Conservation (phyloP, 2,888 invertebrate species). For the Cryptosula pallasiana region DNA sequence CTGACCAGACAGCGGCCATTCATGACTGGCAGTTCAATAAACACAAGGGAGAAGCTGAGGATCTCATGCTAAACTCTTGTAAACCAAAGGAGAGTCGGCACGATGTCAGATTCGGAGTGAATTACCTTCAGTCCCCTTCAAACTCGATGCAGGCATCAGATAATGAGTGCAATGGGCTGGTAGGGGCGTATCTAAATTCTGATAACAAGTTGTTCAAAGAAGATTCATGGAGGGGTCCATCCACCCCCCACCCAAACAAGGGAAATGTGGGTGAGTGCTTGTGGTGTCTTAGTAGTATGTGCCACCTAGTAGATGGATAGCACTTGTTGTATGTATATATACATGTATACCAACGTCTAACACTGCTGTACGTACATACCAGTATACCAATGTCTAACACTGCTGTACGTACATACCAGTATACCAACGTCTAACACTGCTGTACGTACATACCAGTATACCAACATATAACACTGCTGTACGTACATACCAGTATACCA, state of each 20-base stretch:
- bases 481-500: too few species aligned
- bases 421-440: too few species aligned
- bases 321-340: too few species aligned
- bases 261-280: not conserved
- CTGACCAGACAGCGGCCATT: not conserved
- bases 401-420: too few species aligned
- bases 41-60: not conserved
- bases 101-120: not conserved
- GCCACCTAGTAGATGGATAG: too few species aligned
- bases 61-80: not conserved
- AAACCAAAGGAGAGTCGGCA: not conserved
- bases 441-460: too few species aligned
- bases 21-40: constrained; percentile 11
- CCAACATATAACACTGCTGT: too few species aligned
- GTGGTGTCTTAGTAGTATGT: too few species aligned
- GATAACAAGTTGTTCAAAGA: not conserved
- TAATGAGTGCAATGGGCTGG: not conserved
- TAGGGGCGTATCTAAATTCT: not conserved
- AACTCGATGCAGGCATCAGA: not conserved
- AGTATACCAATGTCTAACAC: too few species aligned
- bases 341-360: too few species aligned
- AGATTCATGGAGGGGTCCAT: not conserved
- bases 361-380: too few species aligned
- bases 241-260: constrained; percentile 14
- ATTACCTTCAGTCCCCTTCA: not conserved